phyloP scores from a whole-genome alignment of 2,797 vertebrate genomes.

The Choloepus didactylus region DNA sequence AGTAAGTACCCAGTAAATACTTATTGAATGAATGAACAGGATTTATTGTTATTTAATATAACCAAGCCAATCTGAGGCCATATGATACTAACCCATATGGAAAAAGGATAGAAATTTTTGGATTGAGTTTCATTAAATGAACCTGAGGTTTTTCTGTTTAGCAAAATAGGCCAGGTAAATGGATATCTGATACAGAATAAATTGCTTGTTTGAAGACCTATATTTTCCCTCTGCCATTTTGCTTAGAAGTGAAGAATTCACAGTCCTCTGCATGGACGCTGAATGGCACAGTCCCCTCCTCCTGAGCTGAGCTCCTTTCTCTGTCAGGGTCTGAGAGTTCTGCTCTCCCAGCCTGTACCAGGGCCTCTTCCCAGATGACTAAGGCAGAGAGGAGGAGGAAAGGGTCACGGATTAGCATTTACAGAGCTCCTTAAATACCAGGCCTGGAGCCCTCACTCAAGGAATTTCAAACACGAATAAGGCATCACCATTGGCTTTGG shows the following conservation, averaged over 20 bases:
- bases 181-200: conserved; percentile 84
- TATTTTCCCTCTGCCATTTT: conserved; percentile 80
- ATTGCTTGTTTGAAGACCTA: conserved; percentile 84
- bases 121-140: conserved; percentile 86
- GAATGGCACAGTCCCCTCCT: background rate
- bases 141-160: conserved; percentile 79
- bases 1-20: background rate
- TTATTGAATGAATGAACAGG: conserved; percentile 14
- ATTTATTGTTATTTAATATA: conserved; percentile 9
- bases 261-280: background rate
- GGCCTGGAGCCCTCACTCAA: background rate
- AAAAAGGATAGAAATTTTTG: conserved; percentile 88
- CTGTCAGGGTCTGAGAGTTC: background rate
- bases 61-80: conserved; percentile 76
- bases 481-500: background rate
- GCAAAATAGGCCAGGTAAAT: conserved; percentile 86
- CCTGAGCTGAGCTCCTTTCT: background rate
- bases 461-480: background rate
- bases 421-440: background rate
- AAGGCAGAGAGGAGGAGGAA: background rate
- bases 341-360: background rate
- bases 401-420: background rate
- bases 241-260: conserved; percentile 63
- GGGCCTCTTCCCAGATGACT: background rate
- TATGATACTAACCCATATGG: conserved; percentile 87